Base-by-base conservation (phyloP, 2,113 vertebrate genomes). In the Oryzias javanicus region DNA sequence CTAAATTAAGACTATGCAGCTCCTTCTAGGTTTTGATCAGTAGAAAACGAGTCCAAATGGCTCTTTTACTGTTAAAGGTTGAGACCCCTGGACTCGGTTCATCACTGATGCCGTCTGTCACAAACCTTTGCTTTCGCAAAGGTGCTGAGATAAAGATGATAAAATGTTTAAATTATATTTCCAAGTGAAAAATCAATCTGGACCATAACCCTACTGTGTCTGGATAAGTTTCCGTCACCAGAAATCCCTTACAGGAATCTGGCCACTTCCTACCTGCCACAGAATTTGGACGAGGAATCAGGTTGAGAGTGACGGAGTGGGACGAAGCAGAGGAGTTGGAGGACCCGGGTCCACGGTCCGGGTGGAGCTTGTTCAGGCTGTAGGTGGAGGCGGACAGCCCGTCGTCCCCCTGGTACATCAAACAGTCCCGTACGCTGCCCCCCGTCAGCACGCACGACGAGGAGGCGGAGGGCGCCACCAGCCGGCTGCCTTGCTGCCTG, bases 261-360 rank as follows among this genome's bases (percentile, higher is more conserved):
- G 8, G 8, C 53, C 46, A 20, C 42, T 25, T 67, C 94, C 94
- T 91, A 98, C 95, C 96, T 81, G 96, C 97, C 69, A 98, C 96
- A 4, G 97, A 98, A 58, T 98, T 98, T 42, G 96, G 95, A 18
- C 96, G 91, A 64, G 96, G 96, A 94, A 97, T 97, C 66, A 98
- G 95, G 91, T 97, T 97, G 24, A 97, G 94, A 14, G 96, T 95
- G 80, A 98, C 97, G 15, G 95, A 98, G 74, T 98, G 94, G 60
- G 94, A 94, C 4, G 96, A 97, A 4, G 94, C 94, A 12, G 94
- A 95, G 35, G 95, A 83, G 73, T 88, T 90, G 0, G 93, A 91
- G 47, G 93, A 92, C 66, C 94, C 94, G 69, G 92, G 81, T 80
- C 91, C 94, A 81, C 92, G 90, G 80, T 96, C 94, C 0, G 96